Conservation (phyloP, 2,888 invertebrate genomes). For the Seladonia tumulorum region DNA sequence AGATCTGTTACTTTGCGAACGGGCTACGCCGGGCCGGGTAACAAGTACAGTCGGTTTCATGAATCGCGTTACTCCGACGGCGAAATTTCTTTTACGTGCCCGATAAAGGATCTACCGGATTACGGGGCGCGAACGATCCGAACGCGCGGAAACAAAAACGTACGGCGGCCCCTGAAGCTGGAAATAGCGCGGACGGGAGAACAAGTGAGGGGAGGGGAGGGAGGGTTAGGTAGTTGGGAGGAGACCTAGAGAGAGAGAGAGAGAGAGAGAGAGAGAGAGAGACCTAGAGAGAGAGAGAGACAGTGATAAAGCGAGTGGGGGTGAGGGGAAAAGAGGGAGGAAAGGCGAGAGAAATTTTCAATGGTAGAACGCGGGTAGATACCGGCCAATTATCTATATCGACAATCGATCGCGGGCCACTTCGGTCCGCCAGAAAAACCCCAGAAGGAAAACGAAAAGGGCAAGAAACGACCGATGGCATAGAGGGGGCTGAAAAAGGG, state of each 20-base stretch:
- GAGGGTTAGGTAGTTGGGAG: neutral
- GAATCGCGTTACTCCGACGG: slow-evolving; percentile 26
- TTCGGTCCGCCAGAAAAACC: slow-evolving; percentile 33
- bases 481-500: slow-evolving; percentile 12
- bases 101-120: slow-evolving; percentile 30
- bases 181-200: neutral
- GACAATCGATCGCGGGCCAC: slow-evolving; percentile 54
- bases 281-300: neutral
- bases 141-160: slow-evolving; percentile 22
- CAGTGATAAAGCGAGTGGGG: too few relatives aligned
- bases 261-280: neutral
- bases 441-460: slow-evolving; percentile 8
- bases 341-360: slow-evolving; percentile 49
- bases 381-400: slow-evolving; percentile 59
- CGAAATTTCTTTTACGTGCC: slow-evolving; percentile 31
- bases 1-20: neutral
- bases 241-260: neutral
- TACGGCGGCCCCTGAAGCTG: neutral
- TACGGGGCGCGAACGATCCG: slow-evolving; percentile 26
- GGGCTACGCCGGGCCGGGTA: neutral
- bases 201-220: too few relatives aligned
- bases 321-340: neutral
- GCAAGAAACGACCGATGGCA: slow-evolving; percentile 22
- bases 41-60: slow-evolving; percentile 4
- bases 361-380: slow-evolving; percentile 43